Percentiles rank a stretch among this genome's conserved stretches.
Conservation (phyloP, 2,888 invertebrate species). For the Lepidochrysops patricia region DNA sequence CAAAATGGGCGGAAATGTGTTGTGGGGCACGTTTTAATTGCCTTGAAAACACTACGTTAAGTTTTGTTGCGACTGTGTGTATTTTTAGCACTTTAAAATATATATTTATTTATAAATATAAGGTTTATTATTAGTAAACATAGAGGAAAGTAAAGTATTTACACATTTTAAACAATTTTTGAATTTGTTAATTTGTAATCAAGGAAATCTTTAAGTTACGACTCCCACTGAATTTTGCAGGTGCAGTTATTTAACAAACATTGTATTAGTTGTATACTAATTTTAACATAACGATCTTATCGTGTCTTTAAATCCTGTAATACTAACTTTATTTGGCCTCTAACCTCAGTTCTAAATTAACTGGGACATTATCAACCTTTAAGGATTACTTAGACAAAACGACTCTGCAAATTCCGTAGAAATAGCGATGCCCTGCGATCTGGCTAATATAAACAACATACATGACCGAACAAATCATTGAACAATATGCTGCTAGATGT, state of each 20-base stretch:
- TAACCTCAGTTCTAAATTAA: conserved; percentile 10
- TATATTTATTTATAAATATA: no score
- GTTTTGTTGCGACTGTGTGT: no score
- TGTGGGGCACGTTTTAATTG: not conserved
- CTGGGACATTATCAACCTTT: conserved; percentile 13
- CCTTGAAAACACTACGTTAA: not conserved
- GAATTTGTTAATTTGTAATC: not conserved
- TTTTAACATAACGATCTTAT: conserved; percentile 10
- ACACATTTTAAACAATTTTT: no score
- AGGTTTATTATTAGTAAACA: no score
- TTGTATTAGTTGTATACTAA: conserved; percentile 10
- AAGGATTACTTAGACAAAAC: conserved; percentile 11
- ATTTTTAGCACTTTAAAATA: no score
- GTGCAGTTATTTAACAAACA: not conserved
- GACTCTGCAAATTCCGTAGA: conserved; percentile 2
- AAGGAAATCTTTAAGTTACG: not conserved
- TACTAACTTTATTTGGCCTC: conserved; percentile 2
- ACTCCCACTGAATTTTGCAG: not conserved
- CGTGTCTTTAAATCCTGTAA: conserved; percentile 9
- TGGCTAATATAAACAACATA: not conserved
- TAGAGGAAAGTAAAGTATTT: no score
- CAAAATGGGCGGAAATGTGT: not conserved
- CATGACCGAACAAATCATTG: not conserved
- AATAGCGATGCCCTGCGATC: conserved; percentile 4
- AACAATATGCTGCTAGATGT: not conserved